These are phyloP conservation scores for Aleiodes alternator DNA, from an alignment of 2,888 invertebrate genomes.

Conservation along the genomic window DNA sequence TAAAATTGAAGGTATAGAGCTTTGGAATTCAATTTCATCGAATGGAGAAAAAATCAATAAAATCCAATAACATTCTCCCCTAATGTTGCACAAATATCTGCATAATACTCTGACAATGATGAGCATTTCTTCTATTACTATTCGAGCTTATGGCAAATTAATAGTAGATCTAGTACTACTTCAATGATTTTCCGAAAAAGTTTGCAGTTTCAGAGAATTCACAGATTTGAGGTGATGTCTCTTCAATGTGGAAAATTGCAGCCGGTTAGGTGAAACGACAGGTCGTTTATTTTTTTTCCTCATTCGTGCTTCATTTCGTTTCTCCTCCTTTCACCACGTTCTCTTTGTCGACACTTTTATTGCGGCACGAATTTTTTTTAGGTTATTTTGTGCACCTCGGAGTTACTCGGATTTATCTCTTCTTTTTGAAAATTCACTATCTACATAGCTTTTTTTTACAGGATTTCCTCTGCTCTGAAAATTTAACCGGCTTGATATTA, in stretches of 20 bases:
- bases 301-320: constrained; percentile 46
- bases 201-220: neutral
- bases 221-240: constrained; percentile 14
- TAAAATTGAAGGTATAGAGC: constrained; percentile 63
- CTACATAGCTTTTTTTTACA: neutral
- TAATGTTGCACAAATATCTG: constrained; percentile 51
- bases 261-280: constrained; percentile 34
- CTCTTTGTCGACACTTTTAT: constrained; percentile 64
- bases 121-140: neutral
- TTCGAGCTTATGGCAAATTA: neutral
- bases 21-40: constrained; percentile 71
- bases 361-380: constrained; percentile 49
- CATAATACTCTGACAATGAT: neutral
- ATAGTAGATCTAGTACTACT: neutral
- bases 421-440: neutral
- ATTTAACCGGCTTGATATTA: no score
- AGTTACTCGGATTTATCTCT: neutral
- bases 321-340: constrained; percentile 42
- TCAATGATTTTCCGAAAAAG: neutral
- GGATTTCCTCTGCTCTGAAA: no score
- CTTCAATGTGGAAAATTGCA: constrained; percentile 27
- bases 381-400: constrained; percentile 14
- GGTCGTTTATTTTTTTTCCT: constrained; percentile 33
- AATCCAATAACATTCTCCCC: constrained; percentile 72
- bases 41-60: constrained; percentile 56